Percentiles rank a stretch among this genome's conserved stretches.
Evolutionary conservation across 2,113 vertebrate genomes (phyloP).

Genomic region (Saccopteryx bilineata): DNA sequence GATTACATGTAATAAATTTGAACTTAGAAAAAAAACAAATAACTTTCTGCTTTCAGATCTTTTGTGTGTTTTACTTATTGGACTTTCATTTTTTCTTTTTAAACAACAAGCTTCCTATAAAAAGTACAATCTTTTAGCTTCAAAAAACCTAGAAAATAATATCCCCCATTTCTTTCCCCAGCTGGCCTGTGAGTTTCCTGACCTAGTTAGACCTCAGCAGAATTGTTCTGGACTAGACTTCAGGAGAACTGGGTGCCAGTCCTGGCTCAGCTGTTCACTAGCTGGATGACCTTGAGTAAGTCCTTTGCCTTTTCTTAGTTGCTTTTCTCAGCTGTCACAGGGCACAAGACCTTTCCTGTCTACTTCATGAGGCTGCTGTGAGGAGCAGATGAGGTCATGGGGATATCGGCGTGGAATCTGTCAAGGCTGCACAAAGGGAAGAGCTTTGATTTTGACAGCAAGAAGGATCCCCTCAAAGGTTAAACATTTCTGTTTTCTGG

Average conservation of each 20-base stretch:
- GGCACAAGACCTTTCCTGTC: neutral
- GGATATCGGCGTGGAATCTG: neutral
- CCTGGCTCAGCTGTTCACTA: neutral
- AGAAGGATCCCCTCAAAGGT: neutral
- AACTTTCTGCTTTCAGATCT: neutral
- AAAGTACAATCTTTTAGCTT: neutral
- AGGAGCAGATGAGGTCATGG: neutral
- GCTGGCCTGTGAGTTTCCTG: neutral
- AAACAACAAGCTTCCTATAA: neutral
- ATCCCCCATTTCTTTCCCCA: neutral
- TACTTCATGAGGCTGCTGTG: neutral
- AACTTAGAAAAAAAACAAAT: neutral
- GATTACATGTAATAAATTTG: neutral
- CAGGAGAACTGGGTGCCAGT: neutral
- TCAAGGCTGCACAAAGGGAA: neutral
- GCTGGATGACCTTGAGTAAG: conserved; percentile 26
- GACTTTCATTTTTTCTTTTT: neutral
- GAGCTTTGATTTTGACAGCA: conserved; percentile 15
- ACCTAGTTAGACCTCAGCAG: neutral
- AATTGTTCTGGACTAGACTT: conserved; percentile 50
- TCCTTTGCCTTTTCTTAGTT: neutral
- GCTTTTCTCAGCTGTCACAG: neutral
- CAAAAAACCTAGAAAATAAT: conserved; percentile 14
- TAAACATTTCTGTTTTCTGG: neutral
- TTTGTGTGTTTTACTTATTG: neutral